Evolutionary conservation across 2,888 invertebrate species (phyloP), one percentile per base, ranked within the genome.

Genomic region (Sylvicola cinctus): DNA sequence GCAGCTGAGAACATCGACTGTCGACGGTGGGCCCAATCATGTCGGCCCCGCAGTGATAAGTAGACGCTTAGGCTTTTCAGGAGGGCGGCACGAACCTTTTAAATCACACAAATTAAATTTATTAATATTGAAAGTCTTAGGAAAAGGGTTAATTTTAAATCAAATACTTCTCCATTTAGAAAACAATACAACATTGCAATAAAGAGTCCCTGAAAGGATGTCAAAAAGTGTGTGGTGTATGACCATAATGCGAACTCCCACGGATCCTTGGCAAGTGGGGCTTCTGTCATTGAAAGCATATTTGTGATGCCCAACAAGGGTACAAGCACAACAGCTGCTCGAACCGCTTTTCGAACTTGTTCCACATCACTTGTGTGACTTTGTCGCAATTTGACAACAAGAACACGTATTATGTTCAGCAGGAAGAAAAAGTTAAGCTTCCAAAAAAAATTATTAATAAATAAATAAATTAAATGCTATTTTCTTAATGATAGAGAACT

Each of bases 131-230:
- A 8, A 25, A 25, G 11, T 25, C 7, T 25, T 8, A 25, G 11
- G 7, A 25, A 25, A 25, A 7, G 7, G 11, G 25, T 25, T 25
- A 8, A 25, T 25, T 25, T 25, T 25, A 8, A 25, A 25, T 25
- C 7, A 25, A 8, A 8, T 54, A 84, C 85, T 71, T 87, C 85
- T 40, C 73, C 75, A 46, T 85, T 85, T 33, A 74, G 55, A 50
- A 85, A 83, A 49, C 85, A 87, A 52, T 84, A 85, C 31, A 84
- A 63, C 8, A 74, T 63, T 1, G 81, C 73, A 32, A 85, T 71
- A 50, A 84, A 76, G 43, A 79, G 69, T 23, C 85, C 85, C 56
- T 85, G 83, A 50, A 83, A 84, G 0, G 84, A 79, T n/a, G 72
- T 70, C 32, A 85, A 60, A 48, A 80, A 77, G 49, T 84, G 75